Conservation (phyloP, 2,888 invertebrate species). For the Chirona hameri region DNA sequence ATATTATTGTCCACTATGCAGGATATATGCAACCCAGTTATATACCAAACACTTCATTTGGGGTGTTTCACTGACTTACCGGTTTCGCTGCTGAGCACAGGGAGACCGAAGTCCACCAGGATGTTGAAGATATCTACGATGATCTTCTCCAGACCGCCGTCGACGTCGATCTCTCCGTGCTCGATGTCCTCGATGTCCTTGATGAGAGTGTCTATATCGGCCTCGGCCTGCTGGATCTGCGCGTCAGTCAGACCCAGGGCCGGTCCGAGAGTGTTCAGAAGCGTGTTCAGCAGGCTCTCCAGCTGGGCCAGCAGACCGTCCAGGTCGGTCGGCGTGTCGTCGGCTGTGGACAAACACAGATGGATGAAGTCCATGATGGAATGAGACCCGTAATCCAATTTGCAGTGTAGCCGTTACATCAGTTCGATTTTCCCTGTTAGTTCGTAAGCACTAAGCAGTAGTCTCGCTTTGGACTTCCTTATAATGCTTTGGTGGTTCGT, state of each 20-base stretch:
- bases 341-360: too few relatives aligned
- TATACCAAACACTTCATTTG: too few relatives aligned
- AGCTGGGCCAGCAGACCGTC: background rate
- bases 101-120: background rate
- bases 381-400: too few relatives aligned
- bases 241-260: background rate
- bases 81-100: background rate
- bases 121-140: background rate
- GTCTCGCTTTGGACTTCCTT: too few relatives aligned
- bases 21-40: too few relatives aligned
- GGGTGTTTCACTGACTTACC: too few relatives aligned
- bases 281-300: background rate
- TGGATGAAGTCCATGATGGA: too few relatives aligned
- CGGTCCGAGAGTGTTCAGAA: background rate
- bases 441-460: too few relatives aligned
- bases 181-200: background rate
- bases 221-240: background rate
- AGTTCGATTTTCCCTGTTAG: too few relatives aligned
- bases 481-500: too few relatives aligned
- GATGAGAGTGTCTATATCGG: background rate
- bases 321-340: background rate
- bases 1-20: too few relatives aligned
- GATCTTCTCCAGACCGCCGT: background rate
- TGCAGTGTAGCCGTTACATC: too few relatives aligned
- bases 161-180: background rate